Evolutionary conservation across 1,140 invertebrate genomes (phyloP).

Genomic region (Heliconius hermathena): DNA sequence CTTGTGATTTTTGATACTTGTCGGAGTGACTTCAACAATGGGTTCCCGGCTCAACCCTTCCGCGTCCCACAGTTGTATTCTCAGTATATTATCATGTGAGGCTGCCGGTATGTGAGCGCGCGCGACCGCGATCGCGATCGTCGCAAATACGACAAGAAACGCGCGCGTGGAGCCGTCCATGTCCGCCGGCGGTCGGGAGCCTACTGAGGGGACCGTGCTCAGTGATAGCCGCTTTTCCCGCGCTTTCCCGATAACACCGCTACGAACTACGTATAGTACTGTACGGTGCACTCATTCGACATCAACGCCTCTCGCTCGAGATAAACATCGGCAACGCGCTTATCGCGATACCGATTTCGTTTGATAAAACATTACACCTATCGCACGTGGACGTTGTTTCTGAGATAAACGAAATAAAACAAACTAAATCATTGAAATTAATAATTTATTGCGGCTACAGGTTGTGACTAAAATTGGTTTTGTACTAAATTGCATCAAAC

Average conservation of each 20-base stretch:
- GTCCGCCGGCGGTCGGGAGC: conserved; percentile 65
- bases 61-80: conserved; percentile 75
- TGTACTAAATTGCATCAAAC: conserved; percentile 9
- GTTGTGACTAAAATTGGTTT: not conserved
- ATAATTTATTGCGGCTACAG: conserved; percentile 4
- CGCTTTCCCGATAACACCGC: conserved; percentile 73
- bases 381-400: conserved; percentile 21
- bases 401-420: conserved; percentile 11
- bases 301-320: conserved; percentile 50
- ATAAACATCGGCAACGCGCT: conserved; percentile 52
- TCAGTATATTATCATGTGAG: conserved; percentile 73
- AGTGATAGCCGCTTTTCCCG: conserved; percentile 69
- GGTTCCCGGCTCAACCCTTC: conserved; percentile 69
- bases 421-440: not conserved
- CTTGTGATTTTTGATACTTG: conserved; percentile 50
- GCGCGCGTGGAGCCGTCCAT: conserved; percentile 64
- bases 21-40: conserved; percentile 45
- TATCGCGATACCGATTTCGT: conserved; percentile 59
- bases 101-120: conserved; percentile 61
- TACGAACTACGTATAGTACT: conserved; percentile 52
- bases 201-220: conserved; percentile 60
- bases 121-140: conserved; percentile 63
- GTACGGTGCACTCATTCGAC: conserved; percentile 47
- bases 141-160: conserved; percentile 57
- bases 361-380: conserved; percentile 54